Evolutionary conservation across 2,888 invertebrate species (phyloP).

Genomic region (Perithous albicinctus): DNA sequence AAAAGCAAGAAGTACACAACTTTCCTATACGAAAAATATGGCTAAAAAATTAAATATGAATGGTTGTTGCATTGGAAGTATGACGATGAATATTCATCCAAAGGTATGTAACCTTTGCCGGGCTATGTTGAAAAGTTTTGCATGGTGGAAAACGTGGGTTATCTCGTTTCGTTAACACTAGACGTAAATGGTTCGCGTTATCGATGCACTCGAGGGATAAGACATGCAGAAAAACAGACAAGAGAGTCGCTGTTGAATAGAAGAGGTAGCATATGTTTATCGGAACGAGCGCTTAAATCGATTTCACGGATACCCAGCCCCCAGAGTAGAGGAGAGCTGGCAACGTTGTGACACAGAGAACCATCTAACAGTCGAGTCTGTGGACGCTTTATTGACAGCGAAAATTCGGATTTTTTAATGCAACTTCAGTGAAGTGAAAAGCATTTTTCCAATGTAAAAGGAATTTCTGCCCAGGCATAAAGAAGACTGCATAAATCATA

Average conservation of each 20-base stretch:
- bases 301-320: not conserved
- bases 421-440: no score
- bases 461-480: no score
- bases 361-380: no score
- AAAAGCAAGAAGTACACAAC: not conserved
- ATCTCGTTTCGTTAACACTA: conserved; percentile 42
- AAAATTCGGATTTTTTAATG: no score
- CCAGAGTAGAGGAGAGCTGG: no score
- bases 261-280: not conserved
- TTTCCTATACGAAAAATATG: not conserved
- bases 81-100: conserved; percentile 29
- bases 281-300: not conserved
- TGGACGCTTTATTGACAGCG: no score
- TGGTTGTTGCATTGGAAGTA: conserved; percentile 22
- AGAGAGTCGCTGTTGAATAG: not conserved
- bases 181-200: conserved; percentile 38
- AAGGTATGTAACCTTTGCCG: not conserved
- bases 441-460: no score
- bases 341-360: no score
- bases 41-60: conserved; percentile 11
- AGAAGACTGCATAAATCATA: no score
- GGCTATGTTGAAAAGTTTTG: not conserved
- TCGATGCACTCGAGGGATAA: conserved; percentile 22
- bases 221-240: not conserved
- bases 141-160: conserved; percentile 34